These are phyloP conservation scores for Epinotia nisella DNA, from an alignment of 2,888 invertebrate genomes.

Conservation along the genomic window DNA sequence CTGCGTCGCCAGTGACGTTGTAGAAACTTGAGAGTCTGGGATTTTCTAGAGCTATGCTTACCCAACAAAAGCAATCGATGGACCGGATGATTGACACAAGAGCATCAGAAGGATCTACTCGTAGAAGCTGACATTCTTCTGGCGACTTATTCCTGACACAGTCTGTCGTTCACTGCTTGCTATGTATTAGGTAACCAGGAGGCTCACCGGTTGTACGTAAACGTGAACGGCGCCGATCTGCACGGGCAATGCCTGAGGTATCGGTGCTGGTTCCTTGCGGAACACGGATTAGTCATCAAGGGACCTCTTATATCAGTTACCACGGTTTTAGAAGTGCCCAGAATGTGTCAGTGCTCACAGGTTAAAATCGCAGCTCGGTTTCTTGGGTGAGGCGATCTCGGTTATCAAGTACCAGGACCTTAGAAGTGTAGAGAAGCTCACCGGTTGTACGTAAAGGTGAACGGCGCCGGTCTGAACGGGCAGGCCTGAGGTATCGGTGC, in stretches of 20 bases:
- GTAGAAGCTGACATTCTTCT: no score
- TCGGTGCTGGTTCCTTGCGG: conserved; percentile 87
- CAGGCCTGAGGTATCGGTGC: conserved; percentile 89
- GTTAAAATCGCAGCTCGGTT: no score
- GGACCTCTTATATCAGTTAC: no score
- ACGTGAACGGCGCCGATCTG: conserved; percentile 92
- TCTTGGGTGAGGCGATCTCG: no score
- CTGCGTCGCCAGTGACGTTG: background rate
- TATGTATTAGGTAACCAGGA: background rate
- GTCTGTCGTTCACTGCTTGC: no score
- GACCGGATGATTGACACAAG: no score
- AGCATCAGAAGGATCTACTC: no score
- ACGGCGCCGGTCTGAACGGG: conserved; percentile 92
- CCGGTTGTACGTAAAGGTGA: conserved; percentile 91
- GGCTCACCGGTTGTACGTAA: conserved; percentile 88
- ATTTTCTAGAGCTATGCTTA: background rate
- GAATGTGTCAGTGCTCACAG: no score
- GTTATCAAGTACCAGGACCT: background rate
- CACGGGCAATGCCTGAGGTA: conserved; percentile 92
- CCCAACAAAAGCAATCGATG: background rate
- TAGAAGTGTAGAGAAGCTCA: conserved; percentile 50
- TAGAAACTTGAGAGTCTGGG: background rate
- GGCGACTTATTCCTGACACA: no score
- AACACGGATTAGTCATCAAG: conserved; percentile 92
- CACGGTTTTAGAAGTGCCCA: no score